These are phyloP conservation scores for Zaprionus bogoriensis DNA, from an alignment of 2,888 invertebrate species.

Conservation along the genomic window DNA sequence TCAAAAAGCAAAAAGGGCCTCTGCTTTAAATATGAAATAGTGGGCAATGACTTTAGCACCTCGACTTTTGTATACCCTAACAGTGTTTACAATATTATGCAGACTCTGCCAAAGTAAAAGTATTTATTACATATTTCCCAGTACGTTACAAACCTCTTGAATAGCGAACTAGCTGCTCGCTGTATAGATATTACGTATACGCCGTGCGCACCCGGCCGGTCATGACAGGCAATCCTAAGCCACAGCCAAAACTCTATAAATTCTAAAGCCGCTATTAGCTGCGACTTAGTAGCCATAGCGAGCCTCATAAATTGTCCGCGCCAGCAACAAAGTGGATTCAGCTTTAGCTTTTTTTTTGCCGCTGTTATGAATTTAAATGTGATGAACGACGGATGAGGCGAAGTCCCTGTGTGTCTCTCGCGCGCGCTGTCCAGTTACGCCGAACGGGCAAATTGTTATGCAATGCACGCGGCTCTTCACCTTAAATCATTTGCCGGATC, in stretches of 20 bases:
- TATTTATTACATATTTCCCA: neutral
- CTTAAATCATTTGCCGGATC: constrained; percentile 61
- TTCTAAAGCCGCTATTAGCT: constrained; percentile 76
- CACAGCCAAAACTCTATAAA: constrained; percentile 69
- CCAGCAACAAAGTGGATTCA: constrained; percentile 39
- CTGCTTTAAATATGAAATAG: constrained; percentile 55
- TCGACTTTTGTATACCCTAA: constrained; percentile 37
- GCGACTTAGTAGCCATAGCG: constrained; percentile 62
- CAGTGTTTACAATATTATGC: constrained; percentile 2
- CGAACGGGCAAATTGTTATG: constrained; percentile 44
- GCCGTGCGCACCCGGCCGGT: constrained; percentile 19
- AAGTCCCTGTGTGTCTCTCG: constrained; percentile 7
- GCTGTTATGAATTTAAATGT: constrained; percentile 71
- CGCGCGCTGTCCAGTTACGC: constrained; percentile 34
- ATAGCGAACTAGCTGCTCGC: constrained; percentile 7
- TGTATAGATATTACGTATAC: constrained; percentile 54
- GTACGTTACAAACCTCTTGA: constrained; percentile 10
- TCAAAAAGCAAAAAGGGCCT: constrained; percentile 57
- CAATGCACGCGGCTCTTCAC: constrained; percentile 48
- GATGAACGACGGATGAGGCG: constrained; percentile 61
- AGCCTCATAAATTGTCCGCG: constrained; percentile 61
- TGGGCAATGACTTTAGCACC: neutral
- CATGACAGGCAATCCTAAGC: constrained; percentile 63
- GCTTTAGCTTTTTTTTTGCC: constrained; percentile 1
- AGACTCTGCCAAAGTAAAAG: neutral